Base-by-base conservation (phyloP, 2,888 invertebrate genomes). In the Platycnemis pennipes region DNA sequence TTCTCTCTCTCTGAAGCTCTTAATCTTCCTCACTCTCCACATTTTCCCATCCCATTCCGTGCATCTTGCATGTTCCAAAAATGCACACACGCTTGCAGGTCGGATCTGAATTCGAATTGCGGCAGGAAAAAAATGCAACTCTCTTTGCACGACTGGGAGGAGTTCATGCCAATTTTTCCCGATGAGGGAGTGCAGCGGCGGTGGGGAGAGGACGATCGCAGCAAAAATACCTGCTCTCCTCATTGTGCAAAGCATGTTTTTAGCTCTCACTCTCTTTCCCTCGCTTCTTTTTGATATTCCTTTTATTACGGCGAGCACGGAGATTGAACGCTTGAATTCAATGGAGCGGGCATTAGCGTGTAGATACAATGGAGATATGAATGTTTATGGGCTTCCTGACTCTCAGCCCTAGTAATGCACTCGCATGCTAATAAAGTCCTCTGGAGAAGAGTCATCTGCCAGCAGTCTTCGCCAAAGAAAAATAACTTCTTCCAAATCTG, bases 181-280 rank as follows among this genome's bases (percentile, higher is more conserved):
- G 77, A 77, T 37, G 31, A 26, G 63, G 63, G 63, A 63, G 63
- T 77, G 77, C 77, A 77, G 77, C 37, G 77, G 77, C 37, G 13
- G 7, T 11, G 77, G 49, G 49, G 49, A 19, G 49, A 49, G 49
- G 19, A 19, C 49, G 49, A 49, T 77, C 37, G 77, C 31, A 31
- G 37, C 77, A 37, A 77, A 77, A 77, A 77, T 77, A 77, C 63
- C 63, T 63, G 19, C 63, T 63, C 77, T 37, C 31, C 77, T 77
- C 77, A 77, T 77, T 77, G 77, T 77, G 77, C 77, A 37, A 77
- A 37, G 77, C 77, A 77, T 77, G 77, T 77, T 77, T 77, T 77
- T 77, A 77, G 37, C 77, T 16, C 77, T 37, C 63, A 26, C 63
- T 63, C 63, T 63, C 63, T 63, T 26, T 37, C 26, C 77, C 77